Conservation (phyloP, 1,140 invertebrate species). For the Rhyzopertha dominica region DNA sequence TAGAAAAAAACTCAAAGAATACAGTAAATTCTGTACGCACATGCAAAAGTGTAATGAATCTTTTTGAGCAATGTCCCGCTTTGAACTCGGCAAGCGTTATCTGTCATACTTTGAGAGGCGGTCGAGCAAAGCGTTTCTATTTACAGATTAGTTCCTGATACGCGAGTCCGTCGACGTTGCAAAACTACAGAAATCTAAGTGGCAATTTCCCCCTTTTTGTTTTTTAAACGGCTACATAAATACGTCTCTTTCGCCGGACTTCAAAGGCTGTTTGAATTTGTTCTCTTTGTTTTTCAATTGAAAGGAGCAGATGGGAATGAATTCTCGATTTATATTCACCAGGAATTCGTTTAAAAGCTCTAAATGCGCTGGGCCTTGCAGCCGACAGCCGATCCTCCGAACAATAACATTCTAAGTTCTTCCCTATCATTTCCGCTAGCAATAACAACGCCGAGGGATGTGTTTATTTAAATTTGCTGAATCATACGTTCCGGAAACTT, state of each 20-base stretch:
- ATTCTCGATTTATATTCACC: constrained; percentile 32
- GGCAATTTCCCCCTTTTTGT: constrained; percentile 37
- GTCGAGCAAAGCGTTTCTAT: constrained; percentile 20
- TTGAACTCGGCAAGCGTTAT: too few species aligned
- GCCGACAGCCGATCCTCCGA: constrained; percentile 23
- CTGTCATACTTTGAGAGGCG: too few species aligned
- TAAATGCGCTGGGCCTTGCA: constrained; percentile 9
- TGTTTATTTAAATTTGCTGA: constrained; percentile 33
- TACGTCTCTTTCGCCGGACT: constrained; percentile 33
- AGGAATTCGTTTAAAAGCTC: constrained; percentile 19
- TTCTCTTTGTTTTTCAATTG: constrained; percentile 28
- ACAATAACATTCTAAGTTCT: constrained; percentile 26
- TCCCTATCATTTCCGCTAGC: constrained; percentile 26
- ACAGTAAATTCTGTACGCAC: too few species aligned
- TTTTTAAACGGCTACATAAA: constrained; percentile 40
- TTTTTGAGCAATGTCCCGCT: too few species aligned
- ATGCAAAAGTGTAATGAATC: too few species aligned
- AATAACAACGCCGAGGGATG: constrained; percentile 31
- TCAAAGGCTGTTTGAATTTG: constrained; percentile 32
- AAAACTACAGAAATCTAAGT: constrained; percentile 26
- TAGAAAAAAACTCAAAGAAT: too few species aligned
- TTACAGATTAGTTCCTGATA: constrained; percentile 36
- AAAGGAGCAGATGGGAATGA: constrained; percentile 17
- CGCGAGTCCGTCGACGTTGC: constrained; percentile 16
- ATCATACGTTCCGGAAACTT: too few species aligned